A percentile compares a stretch with the other conserved stretches of the same genome.
These are phyloP conservation scores for Eupeodes corollae DNA, from an alignment of 1,140 invertebrate species.

Conservation along the genomic window DNA sequence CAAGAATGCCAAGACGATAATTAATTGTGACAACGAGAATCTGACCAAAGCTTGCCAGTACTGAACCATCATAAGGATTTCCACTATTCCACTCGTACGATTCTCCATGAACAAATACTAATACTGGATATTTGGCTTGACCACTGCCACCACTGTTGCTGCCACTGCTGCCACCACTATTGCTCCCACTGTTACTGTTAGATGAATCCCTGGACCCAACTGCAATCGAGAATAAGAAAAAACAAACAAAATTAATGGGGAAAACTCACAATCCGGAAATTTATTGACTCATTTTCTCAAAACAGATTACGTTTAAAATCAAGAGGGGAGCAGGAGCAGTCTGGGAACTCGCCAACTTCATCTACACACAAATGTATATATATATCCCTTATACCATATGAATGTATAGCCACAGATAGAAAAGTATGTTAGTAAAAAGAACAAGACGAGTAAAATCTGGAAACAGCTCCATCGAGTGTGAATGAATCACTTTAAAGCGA, in stretches of 20 bases:
- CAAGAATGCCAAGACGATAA: conserved; percentile 90
- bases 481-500: no score
- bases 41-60: conserved; percentile 81
- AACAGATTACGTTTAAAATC: no score
- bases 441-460: no score
- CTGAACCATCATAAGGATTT: conserved; percentile 89
- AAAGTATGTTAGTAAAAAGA: no score
- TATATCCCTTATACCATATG: no score
- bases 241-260: conserved; percentile 23
- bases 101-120: conserved; percentile 93
- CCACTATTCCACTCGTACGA: conserved; percentile 94
- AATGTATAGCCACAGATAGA: no score
- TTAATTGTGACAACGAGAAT: conserved; percentile 95
- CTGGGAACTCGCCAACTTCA: no score
- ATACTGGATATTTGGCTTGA: conserved; percentile 61
- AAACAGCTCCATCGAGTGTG: no score
- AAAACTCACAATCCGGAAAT: no score
- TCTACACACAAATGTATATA: no score
- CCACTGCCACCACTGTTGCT: conserved; percentile 8
- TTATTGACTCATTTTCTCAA: no score
- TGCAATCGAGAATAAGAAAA: conserved; percentile 39
- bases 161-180: neutral
- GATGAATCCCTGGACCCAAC: conserved; percentile 54
- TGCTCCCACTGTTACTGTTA: conserved; percentile 10
- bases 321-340: no score